Base-by-base conservation (phyloP, 2,888 invertebrate species). In the Belgica antarctica region DNA sequence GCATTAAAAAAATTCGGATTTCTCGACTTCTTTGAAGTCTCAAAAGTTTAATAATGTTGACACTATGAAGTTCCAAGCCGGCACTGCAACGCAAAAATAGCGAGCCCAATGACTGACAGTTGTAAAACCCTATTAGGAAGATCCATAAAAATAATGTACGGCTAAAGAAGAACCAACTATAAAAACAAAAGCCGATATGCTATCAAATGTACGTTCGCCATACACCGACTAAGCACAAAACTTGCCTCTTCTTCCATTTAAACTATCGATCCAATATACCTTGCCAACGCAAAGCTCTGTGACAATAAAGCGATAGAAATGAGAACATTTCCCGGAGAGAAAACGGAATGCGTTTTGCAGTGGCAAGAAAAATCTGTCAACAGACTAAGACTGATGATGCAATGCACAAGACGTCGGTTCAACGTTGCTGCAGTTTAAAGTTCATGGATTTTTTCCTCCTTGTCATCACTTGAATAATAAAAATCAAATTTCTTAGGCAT, bases 181-280 rank as follows among this genome's bases (percentile, higher is more conserved):
- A 59, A 24, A 59, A 52, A 41, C 8, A 52, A 52, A 52, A 22
- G 8, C 12, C 24, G 52, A 52, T 24, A 52, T 52, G 24, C 24
- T 15, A 15, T 34, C 34, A 15, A 7, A 47, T 47, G 47, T 15
- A 19, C n/a, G 3, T 24, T 61, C 25, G 12, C 41, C 41, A 41
- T 41, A 15, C 41, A 41, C 15, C n/a, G 15, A 10, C 41, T 5
- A 41, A 15, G 41, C 31, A 7, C 31, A 10, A 7, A 7, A 10
- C 31, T 31, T 31, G 46, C 61, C 25, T 70, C 61, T 46, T 70
- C 61, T 70, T 47, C 24, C 27, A 10, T 5, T 36, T 10, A 22
- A 15, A 10, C 52, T 70, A 70, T 70, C 70, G 70, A 70, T 70
- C 61, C 41, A 61, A 24, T 61, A 61, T 59, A 70, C 70, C 70